These are phyloP conservation scores for Poecile atricapillus DNA, from an alignment of 2,113 vertebrate species.

Conservation along the genomic window DNA sequence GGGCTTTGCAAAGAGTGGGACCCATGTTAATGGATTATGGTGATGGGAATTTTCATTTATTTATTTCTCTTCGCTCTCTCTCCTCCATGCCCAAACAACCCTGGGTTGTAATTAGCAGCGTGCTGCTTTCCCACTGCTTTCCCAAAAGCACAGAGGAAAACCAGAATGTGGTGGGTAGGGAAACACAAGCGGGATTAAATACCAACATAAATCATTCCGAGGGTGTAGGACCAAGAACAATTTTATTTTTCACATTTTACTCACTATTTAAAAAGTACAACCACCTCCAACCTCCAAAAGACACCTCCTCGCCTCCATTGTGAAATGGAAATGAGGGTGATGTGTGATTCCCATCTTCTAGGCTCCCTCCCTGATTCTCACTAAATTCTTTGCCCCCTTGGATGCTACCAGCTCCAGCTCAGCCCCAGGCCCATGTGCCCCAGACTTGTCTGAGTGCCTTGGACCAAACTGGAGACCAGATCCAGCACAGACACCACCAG, in stretches of 20 bases:
- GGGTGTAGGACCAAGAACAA: neutral
- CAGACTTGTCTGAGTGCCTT: neutral
- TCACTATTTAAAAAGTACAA: constrained; percentile 2
- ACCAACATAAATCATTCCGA: neutral
- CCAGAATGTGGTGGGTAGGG: neutral
- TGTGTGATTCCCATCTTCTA: neutral
- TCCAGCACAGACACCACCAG: neutral
- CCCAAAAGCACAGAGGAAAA: neutral
- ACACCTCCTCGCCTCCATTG: neutral
- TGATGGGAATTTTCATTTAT: neutral
- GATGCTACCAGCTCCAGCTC: neutral
- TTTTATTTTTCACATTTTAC: constrained; percentile 22
- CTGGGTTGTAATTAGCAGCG: neutral
- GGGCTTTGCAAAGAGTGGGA: neutral
- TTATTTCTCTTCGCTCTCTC: neutral
- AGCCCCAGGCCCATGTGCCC: fast-evolving
- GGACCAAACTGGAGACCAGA: neutral
- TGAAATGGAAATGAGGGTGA: neutral
- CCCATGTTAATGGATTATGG: neutral
- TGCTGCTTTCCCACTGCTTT: neutral
- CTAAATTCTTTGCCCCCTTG: neutral
- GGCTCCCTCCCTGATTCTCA: neutral
- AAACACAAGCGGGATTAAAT: neutral
- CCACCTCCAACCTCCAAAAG: constrained; percentile 25
- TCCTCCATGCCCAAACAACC: neutral